A percentile compares a stretch with the other conserved stretches of the same genome.
These are phyloP conservation scores for Caenorhabditis remanei DNA, from an alignment of 1,140 invertebrate genomes.

Conservation along the genomic window DNA sequence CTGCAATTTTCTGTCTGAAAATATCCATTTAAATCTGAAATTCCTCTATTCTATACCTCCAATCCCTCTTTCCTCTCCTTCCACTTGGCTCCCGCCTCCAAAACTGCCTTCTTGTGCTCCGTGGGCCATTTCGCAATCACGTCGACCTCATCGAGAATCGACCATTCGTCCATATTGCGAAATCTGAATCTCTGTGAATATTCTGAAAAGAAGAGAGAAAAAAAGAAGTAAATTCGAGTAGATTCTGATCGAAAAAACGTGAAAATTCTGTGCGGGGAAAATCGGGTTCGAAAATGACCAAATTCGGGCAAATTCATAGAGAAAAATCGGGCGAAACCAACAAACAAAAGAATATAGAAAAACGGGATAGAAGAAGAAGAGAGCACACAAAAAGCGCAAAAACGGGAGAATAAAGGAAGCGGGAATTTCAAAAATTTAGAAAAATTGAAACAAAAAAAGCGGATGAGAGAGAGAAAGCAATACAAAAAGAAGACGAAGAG, in stretches of 20 bases:
- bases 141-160: constrained; percentile 43
- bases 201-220: background rate
- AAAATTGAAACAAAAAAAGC: background rate
- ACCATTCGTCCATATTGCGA: constrained; percentile 21
- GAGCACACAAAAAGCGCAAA: background rate
- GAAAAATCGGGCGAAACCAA: constrained; percentile 1
- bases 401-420: background rate
- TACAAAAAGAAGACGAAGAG: background rate
- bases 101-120: constrained; percentile 17
- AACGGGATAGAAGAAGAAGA: background rate
- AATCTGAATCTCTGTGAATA: background rate
- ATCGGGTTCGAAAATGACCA: background rate
- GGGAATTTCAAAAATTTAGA: background rate
- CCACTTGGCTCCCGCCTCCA: constrained; percentile 48
- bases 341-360: background rate
- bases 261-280: background rate
- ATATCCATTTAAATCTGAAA: background rate
- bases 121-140: constrained; percentile 25
- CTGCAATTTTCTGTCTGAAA: background rate
- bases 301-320: background rate
- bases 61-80: constrained; percentile 48
- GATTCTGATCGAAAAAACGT: background rate
- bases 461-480: no score
- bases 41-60: constrained; percentile 5
- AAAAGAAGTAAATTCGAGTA: background rate